Evolutionary conservation across 2,888 invertebrate species (phyloP).

Genomic region (Dryobotodes eremita): DNA sequence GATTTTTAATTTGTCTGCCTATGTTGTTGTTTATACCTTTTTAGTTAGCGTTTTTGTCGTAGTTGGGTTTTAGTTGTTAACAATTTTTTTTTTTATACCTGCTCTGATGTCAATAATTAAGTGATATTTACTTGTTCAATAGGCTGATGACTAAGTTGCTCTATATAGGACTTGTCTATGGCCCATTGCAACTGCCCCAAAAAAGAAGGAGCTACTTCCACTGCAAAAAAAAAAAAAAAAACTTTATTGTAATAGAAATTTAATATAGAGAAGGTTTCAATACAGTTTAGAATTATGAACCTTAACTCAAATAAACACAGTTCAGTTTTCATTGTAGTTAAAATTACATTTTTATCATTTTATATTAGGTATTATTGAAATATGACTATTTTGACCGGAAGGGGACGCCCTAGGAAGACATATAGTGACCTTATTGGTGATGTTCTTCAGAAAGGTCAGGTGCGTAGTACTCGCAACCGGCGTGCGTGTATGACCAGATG

Average conservation of each 20-base stretch:
- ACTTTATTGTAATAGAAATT: neutral
- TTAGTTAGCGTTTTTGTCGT: no score
- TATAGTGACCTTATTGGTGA: no score
- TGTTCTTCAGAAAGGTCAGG: no score
- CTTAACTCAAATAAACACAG: neutral
- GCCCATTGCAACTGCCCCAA: conserved; percentile 57
- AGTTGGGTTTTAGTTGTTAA: no score
- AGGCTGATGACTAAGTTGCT: conserved; percentile 15
- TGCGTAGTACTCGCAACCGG: no score
- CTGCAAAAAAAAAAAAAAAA: conserved; percentile 30
- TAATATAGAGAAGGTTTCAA: neutral
- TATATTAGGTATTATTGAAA: neutral
- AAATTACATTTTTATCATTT: neutral
- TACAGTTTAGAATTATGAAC: neutral
- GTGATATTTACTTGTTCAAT: conserved; percentile 34
- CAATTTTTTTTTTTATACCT: no score
- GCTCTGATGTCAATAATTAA: neutral
- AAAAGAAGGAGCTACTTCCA: conserved; percentile 11
- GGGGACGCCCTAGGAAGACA: no score
- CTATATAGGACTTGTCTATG: conserved; percentile 57
- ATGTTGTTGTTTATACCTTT: no score
- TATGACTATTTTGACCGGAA: neutral
- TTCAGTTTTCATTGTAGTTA: neutral
- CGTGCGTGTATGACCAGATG: no score
- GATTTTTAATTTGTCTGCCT: no score